Conservation (phyloP, 1,140 invertebrate species). For the Heliconius nattereri region DNA sequence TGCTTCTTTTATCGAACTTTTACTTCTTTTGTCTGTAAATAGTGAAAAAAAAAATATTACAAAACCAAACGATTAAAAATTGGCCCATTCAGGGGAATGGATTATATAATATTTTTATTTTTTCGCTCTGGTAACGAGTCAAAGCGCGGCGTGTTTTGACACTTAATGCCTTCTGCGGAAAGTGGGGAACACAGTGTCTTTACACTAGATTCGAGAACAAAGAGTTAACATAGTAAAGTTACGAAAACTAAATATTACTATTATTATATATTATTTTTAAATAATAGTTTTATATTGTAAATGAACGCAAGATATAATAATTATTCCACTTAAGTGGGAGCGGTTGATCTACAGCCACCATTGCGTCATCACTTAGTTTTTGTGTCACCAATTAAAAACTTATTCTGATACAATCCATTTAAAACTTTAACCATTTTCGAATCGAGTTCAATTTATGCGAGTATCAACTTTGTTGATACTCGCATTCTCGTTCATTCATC, state of each 20-base stretch:
- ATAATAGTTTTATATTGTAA: background rate
- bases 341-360: conserved; percentile 4
- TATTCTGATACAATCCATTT: background rate
- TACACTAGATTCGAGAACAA: too few species aligned
- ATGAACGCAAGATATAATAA: background rate
- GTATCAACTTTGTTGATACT: background rate
- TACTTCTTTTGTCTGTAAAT: too few species aligned
- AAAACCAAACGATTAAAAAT: too few species aligned
- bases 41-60: too few species aligned
- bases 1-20: too few species aligned
- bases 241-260: background rate
- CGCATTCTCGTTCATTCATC: conserved; percentile 14
- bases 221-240: background rate
- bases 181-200: too few species aligned
- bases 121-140: background rate
- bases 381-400: conserved; percentile 31
- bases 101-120: background rate
- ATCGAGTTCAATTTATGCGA: conserved; percentile 21
- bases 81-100: background rate
- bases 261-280: background rate
- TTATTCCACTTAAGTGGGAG: background rate
- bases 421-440: background rate
- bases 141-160: background rate
- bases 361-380: conserved; percentile 23
- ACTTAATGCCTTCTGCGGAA: too few species aligned